Evolutionary conservation across 1,140 invertebrate genomes (phyloP).

Genomic region (Plectus sambesii): DNA sequence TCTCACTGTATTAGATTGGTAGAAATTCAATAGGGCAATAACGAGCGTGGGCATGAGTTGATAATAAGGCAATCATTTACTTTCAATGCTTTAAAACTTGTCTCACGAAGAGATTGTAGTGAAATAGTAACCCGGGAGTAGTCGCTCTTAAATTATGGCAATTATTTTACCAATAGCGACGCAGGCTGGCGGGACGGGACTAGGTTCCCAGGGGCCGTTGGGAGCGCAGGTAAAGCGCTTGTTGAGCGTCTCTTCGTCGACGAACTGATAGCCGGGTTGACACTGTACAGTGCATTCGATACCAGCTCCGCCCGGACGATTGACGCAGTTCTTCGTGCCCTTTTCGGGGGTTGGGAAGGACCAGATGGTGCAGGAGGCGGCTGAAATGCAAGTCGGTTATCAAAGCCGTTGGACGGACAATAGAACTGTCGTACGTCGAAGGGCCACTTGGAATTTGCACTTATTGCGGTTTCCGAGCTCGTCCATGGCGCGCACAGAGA

Average conservation of each 20-base stretch:
- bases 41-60: no score
- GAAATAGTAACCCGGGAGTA: no score
- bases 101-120: no score
- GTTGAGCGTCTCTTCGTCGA: slow-evolving; percentile 59
- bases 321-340: slow-evolving; percentile 71
- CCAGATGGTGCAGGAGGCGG: slow-evolving; percentile 84
- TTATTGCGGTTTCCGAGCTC: slow-evolving; percentile 74
- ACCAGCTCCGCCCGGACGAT: slow-evolving; percentile 56
- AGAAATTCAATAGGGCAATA: no score
- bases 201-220: slow-evolving; percentile 63
- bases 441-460: slow-evolving; percentile 77
- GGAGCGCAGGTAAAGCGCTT: slow-evolving; percentile 73
- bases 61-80: no score
- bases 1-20: no score
- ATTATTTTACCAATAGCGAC: slow-evolving; percentile 66
- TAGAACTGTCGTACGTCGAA: slow-evolving; percentile 37
- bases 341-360: slow-evolving; percentile 67
- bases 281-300: slow-evolving; percentile 80
- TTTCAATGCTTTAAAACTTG: no score
- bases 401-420: slow-evolving; percentile 23
- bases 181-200: slow-evolving; percentile 76
- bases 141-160: no score
- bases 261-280: slow-evolving; percentile 75
- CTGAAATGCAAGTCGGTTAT: slow-evolving; percentile 60
- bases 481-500: slow-evolving; percentile 77